These are phyloP conservation scores for Dufourea novaeangliae DNA, from an alignment of 1,140 invertebrate genomes.

Conservation along the genomic window DNA sequence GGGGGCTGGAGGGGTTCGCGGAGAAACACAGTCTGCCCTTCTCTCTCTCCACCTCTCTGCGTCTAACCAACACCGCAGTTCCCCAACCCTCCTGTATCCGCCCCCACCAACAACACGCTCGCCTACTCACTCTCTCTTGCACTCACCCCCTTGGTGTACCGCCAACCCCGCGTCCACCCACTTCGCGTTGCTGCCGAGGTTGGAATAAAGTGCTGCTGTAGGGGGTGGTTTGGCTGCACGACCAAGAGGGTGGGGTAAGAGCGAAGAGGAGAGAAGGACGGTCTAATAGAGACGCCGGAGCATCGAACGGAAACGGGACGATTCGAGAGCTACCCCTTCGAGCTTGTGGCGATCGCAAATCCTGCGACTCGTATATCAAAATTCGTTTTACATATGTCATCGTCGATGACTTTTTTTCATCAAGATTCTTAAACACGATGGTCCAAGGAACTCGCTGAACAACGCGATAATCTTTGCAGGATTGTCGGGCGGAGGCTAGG, in stretches of 20 bases:
- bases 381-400: constrained; percentile 22
- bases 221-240: constrained; percentile 52
- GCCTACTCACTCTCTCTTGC: constrained; percentile 6
- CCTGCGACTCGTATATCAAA: constrained; percentile 28
- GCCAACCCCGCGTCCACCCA: constrained; percentile 58
- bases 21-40: constrained; percentile 58
- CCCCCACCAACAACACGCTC: constrained; percentile 30
- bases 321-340: constrained; percentile 27
- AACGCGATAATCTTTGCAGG: neutral
- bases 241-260: constrained; percentile 27
- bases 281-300: neutral
- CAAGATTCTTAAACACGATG: neutral
- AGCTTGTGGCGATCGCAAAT: constrained; percentile 38
- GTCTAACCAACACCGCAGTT: constrained; percentile 20
- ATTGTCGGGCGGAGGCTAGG: too few relatives aligned
- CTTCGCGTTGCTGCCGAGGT: constrained; percentile 61
- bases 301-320: constrained; percentile 48
- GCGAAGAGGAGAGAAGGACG: constrained; percentile 8
- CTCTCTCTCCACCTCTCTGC: constrained; percentile 18
- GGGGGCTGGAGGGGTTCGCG: constrained; percentile 68
- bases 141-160: constrained; percentile 17
- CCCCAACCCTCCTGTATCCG: constrained; percentile 52
- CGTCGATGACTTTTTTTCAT: neutral
- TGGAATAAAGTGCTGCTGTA: constrained; percentile 68
- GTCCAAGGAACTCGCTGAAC: neutral